Evolutionary conservation across 2,888 invertebrate genomes (phyloP).

Genomic region (Cyclophora punctaria): DNA sequence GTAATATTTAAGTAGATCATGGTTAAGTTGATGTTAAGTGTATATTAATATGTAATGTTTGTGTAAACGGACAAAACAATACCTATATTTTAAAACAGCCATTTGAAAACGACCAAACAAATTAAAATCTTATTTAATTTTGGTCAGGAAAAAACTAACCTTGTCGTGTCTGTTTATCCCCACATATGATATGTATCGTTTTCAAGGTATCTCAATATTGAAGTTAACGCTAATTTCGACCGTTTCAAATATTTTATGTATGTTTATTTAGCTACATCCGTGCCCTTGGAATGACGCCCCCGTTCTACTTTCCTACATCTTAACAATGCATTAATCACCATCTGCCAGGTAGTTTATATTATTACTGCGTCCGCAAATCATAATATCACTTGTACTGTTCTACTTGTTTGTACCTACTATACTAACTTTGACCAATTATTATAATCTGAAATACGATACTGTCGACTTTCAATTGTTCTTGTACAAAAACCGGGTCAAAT

Average conservation of each 20-base stretch:
- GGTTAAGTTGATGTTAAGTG: slow-evolving; percentile 10
- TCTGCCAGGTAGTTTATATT: slow-evolving; percentile 35
- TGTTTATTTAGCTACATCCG: slow-evolving; percentile 55
- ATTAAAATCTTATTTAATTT: not conserved
- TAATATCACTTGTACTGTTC: slow-evolving; percentile 2
- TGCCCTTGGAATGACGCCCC: slow-evolving; percentile 65
- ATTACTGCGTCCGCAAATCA: slow-evolving; percentile 24
- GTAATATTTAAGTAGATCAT: slow-evolving; percentile 14
- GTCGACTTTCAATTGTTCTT: slow-evolving; percentile 26
- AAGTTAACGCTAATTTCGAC: slow-evolving; percentile 39
- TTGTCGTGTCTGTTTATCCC: slow-evolving; percentile 19
- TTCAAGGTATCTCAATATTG: slow-evolving; percentile 40
- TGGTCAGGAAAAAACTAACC: slow-evolving; percentile 11
- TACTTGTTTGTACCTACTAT: too few relatives aligned
- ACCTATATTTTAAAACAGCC: too few relatives aligned
- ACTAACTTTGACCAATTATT: slow-evolving; percentile 2
- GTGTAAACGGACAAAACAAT: too few relatives aligned
- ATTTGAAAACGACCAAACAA: too few relatives aligned
- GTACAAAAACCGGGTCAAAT: slow-evolving; percentile 56
- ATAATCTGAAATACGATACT: slow-evolving; percentile 13
- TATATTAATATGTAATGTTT: not conserved
- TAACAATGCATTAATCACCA: slow-evolving; percentile 62
- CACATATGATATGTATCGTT: slow-evolving; percentile 29
- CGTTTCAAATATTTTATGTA: slow-evolving; percentile 35
- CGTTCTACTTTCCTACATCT: slow-evolving; percentile 67